Conservation (phyloP, 1,140 invertebrate genomes). For the Drosophila azteca region DNA sequence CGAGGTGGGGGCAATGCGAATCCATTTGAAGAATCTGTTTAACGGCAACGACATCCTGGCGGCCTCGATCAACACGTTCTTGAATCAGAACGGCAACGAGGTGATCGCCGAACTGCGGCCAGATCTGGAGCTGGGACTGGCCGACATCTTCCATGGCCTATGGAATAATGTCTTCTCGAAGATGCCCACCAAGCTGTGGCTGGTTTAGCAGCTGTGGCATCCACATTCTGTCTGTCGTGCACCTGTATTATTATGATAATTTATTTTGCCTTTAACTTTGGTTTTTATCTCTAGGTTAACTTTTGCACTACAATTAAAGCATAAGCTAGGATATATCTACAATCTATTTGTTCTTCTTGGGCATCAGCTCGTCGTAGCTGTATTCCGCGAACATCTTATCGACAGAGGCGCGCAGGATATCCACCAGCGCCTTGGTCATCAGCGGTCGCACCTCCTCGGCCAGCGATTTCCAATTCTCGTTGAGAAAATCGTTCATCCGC, state of each 20-base stretch:
- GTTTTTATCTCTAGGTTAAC: slow-evolving; percentile 37
- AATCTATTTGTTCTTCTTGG: slow-evolving; percentile 19
- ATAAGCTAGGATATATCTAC: slow-evolving; percentile 15
- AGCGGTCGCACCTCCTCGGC: slow-evolving; percentile 86
- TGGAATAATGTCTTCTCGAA: slow-evolving; percentile 91
- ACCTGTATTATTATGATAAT: slow-evolving; percentile 53
- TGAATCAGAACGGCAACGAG: slow-evolving; percentile 93
- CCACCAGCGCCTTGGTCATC: slow-evolving; percentile 85
- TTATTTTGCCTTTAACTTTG: slow-evolving; percentile 57
- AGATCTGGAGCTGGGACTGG: slow-evolving; percentile 89
- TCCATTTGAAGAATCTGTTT: slow-evolving; percentile 85
- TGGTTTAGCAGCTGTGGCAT: slow-evolving; percentile 74
- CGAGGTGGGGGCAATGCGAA: slow-evolving; percentile 84
- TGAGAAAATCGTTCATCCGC: slow-evolving; percentile 86
- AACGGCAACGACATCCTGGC: slow-evolving; percentile 85
- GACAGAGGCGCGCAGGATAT: slow-evolving; percentile 85
- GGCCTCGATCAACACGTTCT: slow-evolving; percentile 85
- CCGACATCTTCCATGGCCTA: slow-evolving; percentile 90
- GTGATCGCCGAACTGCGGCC: slow-evolving; percentile 93
- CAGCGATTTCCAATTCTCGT: slow-evolving; percentile 86
- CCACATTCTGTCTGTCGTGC: neutral
- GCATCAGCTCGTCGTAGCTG: slow-evolving; percentile 74
- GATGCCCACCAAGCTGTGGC: slow-evolving; percentile 90
- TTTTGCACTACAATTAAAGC: slow-evolving; percentile 46
- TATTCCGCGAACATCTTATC: slow-evolving; percentile 84